Evolutionary conservation across 2,797 vertebrate species (phyloP), one percentile per base, ranked within the genome.

Genomic region (Phrynocephalus guinanensis): DNA sequence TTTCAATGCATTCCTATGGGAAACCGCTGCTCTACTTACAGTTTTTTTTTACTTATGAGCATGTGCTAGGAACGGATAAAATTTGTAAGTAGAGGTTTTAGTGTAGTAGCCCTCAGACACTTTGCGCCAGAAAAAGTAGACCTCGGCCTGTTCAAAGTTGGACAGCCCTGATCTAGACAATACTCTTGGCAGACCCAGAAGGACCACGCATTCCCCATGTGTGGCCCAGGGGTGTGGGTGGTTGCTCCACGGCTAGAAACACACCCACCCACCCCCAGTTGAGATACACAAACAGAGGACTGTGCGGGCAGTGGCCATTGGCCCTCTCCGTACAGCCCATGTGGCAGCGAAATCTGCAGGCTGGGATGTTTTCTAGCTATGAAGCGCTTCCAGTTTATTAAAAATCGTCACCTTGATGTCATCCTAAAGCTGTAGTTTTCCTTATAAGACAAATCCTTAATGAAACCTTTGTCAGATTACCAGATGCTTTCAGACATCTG

Each of bases 381-480:
- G 73, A 76, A 84, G 71, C 30, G 44, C 66, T 83, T 87, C 11
- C 7, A 44, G 28, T 50, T 50, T 16, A 1, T n/a, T 22, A 82
- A 1, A 44, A 38, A 67, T 15, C 48, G 0, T 48, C 75, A 30
- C 66, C 83, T 80, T 90, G 28, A n/a, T 2, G 0, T 0, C 3
- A 20, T 67, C 1, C 7, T 10, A 13, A 5, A 67, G 0, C 30
- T 5, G 0, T 24, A 16, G 2, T 83, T 84, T 75, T 76, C 85
- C 75, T 88, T 5, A 44, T 60, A 82, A 81, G 89, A 0, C 76
- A 38, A 77, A 76, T 26, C 75, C 83, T 56, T 75, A 79, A 52
- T 5, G 82, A 92, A 38, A 85, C 11, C 18, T 0, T 0, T 2
- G 6, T 44, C 20, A 0, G 76, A 8, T 73, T 86, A 52, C 72